A percentile compares a stretch with the other conserved stretches of the same genome.
Conservation (phyloP, 2,888 invertebrate genomes). For the Pyrrhia umbra region DNA sequence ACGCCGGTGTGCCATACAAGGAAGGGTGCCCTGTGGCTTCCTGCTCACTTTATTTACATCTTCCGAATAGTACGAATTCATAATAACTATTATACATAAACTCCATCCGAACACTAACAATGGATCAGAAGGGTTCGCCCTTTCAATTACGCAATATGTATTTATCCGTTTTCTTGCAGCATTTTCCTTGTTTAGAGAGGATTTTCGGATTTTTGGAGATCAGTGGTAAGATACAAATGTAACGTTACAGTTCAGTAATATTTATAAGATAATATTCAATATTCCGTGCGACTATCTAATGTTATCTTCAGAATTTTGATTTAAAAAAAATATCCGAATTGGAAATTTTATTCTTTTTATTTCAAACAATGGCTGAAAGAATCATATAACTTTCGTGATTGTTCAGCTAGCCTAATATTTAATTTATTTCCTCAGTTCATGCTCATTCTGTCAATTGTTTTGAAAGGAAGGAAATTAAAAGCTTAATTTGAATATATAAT, state of each 20-base stretch:
- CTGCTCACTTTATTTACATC: constrained; percentile 1
- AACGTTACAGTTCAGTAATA: not conserved
- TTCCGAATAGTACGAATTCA: constrained; percentile 3
- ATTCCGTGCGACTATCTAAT: not conserved
- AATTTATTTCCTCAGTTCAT: not conserved
- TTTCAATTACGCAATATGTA: constrained; percentile 7
- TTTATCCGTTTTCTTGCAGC: constrained; percentile 1
- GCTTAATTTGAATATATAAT: constrained; percentile 6
- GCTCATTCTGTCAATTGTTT: not conserved
- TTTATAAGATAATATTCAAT: constrained; percentile 2
- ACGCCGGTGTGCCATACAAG: not conserved
- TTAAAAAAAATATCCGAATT: not conserved
- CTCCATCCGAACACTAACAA: constrained; percentile 8
- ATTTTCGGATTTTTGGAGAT: not conserved
- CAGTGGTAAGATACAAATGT: not conserved
- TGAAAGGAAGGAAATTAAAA: not conserved
- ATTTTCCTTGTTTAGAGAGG: constrained; percentile 12
- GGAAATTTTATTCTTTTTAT: not conserved
- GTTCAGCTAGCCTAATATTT: not conserved
- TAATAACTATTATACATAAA: constrained; percentile 6
- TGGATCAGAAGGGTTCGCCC: constrained; percentile 14
- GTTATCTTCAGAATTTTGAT: not conserved
- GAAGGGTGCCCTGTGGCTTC: not conserved
- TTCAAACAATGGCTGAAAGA: not conserved
- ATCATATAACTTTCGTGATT: not conserved